Percentiles rank a stretch among this genome's conserved stretches.
Conservation (phyloP, 2,888 invertebrate species). For the Enchytraeus crypticus region DNA sequence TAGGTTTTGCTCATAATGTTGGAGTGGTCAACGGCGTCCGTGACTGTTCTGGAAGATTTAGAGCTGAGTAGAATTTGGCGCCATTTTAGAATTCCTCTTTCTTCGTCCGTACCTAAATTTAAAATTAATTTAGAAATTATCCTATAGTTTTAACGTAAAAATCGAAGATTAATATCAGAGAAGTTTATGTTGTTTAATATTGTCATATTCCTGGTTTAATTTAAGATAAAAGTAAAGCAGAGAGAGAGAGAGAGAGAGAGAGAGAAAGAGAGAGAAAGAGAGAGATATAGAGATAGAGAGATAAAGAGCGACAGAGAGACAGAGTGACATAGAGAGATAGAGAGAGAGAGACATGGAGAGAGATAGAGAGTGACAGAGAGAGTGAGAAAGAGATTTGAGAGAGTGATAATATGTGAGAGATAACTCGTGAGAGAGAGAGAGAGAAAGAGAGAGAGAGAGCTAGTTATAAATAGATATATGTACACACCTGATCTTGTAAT, state of each 20-base stretch:
- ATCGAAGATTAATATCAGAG: neutral
- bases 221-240: no score
- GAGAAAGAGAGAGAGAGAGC: neutral
- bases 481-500: no score
- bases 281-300: no score
- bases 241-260: neutral
- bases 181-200: neutral
- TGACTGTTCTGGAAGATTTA: neutral
- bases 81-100: slow-evolving; percentile 19
- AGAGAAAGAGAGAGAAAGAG: neutral
- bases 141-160: no score
- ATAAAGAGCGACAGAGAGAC: no score
- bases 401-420: no score
- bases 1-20: slow-evolving; percentile 5
- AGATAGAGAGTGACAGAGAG: neutral
- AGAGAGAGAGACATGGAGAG: no score
- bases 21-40: neutral
- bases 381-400: neutral
- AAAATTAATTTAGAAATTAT: no score
- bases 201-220: neutral
- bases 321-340: no score
- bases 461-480: neutral
- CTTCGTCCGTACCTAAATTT: slow-evolving; percentile 18
- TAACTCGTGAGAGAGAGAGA: no score
- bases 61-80: neutral